These are phyloP conservation scores for Notoglanidium macrostoma DNA, from an alignment of 2,797 vertebrate genomes.

Conservation along the genomic window DNA sequence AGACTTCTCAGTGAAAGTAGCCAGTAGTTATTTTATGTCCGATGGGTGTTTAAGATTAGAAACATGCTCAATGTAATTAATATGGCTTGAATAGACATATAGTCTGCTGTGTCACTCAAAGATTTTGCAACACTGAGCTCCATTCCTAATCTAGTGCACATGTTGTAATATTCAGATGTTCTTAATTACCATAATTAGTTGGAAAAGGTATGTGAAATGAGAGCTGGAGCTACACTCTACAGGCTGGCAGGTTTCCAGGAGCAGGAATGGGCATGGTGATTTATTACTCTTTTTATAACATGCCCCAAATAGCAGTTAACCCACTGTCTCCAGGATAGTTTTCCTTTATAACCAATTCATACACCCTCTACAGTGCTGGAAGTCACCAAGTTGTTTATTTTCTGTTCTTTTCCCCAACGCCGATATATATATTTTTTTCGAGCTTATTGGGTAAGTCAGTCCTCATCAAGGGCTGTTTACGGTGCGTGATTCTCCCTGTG, in stretches of 20 bases:
- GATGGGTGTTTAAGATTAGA: background rate
- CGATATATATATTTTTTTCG: conserved; percentile 27
- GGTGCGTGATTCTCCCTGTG: conserved; percentile 5
- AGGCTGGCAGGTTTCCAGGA: conserved; percentile 19
- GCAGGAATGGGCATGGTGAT: conserved; percentile 16
- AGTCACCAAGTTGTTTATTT: conserved; percentile 14
- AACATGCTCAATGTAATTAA: background rate
- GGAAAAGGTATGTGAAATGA: conserved; percentile 24
- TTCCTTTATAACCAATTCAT: background rate
- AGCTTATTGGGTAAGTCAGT: conserved; percentile 9
- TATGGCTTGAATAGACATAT: background rate
- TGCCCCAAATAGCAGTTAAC: conserved; percentile 33
- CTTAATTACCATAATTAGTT: conserved; percentile 31
- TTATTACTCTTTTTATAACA: conserved; percentile 28
- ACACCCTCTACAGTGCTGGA: background rate
- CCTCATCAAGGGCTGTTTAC: conserved; percentile 31
- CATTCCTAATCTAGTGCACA: conserved; percentile 5
- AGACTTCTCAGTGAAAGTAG: background rate
- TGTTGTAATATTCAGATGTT: conserved; percentile 20
- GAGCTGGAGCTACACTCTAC: conserved; percentile 14
- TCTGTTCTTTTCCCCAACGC: background rate
- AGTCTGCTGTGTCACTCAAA: conserved; percentile 6
- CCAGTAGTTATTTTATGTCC: background rate
- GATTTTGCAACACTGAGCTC: background rate
- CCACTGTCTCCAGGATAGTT: conserved; percentile 2